Conservation (phyloP, 2,888 invertebrate species). For the Hydraecia micacea region DNA sequence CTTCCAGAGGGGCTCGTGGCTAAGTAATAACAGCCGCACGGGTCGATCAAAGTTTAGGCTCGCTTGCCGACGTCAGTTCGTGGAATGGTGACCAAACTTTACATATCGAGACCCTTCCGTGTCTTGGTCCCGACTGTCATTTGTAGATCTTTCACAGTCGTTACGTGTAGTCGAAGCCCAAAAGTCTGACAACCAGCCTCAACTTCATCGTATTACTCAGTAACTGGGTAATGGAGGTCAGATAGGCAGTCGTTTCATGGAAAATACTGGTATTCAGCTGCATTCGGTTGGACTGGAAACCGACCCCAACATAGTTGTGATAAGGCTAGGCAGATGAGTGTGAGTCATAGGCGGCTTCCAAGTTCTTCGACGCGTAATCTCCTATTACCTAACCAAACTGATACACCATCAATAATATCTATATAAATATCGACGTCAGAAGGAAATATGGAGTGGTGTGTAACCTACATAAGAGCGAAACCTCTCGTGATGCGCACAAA, state of each 20-base stretch:
- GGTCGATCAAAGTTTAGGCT: background rate
- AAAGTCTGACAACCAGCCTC: background rate
- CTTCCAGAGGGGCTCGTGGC: too few relatives aligned
- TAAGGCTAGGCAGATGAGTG: background rate
- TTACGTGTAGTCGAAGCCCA: background rate
- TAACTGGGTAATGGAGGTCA: background rate
- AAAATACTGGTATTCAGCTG: background rate
- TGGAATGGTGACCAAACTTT: background rate
- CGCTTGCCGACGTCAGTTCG: background rate
- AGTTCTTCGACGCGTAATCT: background rate
- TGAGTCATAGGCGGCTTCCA: too few relatives aligned
- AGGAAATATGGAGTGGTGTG: constrained; percentile 82
- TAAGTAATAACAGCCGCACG: too few relatives aligned
- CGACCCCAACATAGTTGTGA: background rate
- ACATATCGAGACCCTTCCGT: too few relatives aligned
- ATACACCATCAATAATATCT: constrained; percentile 58
- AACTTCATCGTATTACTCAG: background rate
- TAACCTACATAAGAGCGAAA: constrained; percentile 80
- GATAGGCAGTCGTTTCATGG: background rate
- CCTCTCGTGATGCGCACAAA: constrained; percentile 87
- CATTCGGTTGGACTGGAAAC: background rate
- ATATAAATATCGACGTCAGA: constrained; percentile 69
- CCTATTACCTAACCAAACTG: constrained; percentile 43
- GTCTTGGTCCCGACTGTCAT: background rate
- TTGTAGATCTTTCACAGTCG: background rate